Base-by-base conservation (phyloP, 1,140 invertebrate species). In the Schlechtendalia chinensis region DNA sequence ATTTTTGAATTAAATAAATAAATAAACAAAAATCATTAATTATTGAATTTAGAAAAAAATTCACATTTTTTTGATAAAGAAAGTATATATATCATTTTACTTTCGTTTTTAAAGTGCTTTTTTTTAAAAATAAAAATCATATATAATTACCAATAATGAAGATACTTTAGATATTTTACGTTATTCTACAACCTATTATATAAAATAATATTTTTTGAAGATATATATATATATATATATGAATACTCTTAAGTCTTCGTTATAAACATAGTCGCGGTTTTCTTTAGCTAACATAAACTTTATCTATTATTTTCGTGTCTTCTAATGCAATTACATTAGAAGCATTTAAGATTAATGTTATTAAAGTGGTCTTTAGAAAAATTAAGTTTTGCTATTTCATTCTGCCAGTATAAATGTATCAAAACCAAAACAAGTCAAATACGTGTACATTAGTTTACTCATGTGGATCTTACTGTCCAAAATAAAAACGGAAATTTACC, bases 331-430 rank as follows among this genome's bases (percentile, higher is more conserved):
- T 19, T 22, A 22, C 32, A 22, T 45, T 67, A 65, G 19, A 39
- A 65, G 0, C 32, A 22, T 67, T 45, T 11, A 6, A 10, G 19
- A 67, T 67, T 67, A 22, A 45, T 45, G 19, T 1, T 45, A 39
- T 67, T 45, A 45, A 45, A 45, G 32, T 22, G 19, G 63, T 67
- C 63, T 67, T 67, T 45, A 45, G 19, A 67, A 67, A 63, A 67
- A 67, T 16, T 67, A 67, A 29, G 39, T 14, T 8, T 10, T 39
- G 5, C 12, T 67, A 45, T 14, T 67, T 67, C 12, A 67, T 16
- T 22, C 12, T 47, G 39, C 39, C 5, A 67, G 5, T 67, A 22
- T 22, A 22, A 22, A 5, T 19, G n/a, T 67, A 67, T 67, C 2
- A 5, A 67, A 67, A n/a, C 19, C 0, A 5, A 56, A 67, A 45